Conservation (phyloP, 2,888 invertebrate genomes). For the Melinopterus prodromus region DNA sequence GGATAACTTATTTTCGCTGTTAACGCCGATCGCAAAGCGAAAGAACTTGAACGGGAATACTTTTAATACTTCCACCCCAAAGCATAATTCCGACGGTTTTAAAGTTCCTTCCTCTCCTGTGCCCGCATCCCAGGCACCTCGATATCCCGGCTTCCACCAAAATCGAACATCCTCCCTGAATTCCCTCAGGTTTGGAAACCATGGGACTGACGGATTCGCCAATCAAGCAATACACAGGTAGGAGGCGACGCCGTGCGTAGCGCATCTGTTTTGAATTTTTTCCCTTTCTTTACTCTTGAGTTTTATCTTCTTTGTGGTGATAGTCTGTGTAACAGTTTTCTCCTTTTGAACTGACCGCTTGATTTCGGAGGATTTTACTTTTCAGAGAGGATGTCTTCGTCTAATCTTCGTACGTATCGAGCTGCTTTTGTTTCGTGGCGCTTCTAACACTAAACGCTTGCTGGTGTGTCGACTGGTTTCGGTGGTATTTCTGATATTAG, state of each 20-base stretch:
- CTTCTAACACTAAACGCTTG: not conserved
- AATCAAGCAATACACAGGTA: constrained; percentile 12
- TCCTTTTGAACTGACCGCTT: not conserved
- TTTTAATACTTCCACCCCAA: constrained; percentile 44
- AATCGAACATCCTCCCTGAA: constrained; percentile 54
- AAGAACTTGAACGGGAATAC: constrained; percentile 49
- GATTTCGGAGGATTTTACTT: constrained; percentile 40
- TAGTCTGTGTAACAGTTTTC: not conserved
- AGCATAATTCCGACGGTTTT: constrained; percentile 43
- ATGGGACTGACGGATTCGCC: constrained; percentile 25
- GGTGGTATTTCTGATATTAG: too few species aligned
- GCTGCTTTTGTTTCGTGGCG: constrained; percentile 29
- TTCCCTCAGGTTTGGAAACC: constrained; percentile 51
- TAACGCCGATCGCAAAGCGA: constrained; percentile 67
- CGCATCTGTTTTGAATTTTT: constrained; percentile 11
- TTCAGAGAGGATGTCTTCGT: constrained; percentile 57
- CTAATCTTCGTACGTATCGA: constrained; percentile 52
- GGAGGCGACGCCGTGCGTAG: not conserved
- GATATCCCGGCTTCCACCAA: constrained; percentile 42
- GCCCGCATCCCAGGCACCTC: constrained; percentile 43
- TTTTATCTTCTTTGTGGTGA: constrained; percentile 17
- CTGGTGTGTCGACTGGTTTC: not conserved
- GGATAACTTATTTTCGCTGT: constrained; percentile 64
- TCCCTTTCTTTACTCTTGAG: constrained; percentile 13
- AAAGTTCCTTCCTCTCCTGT: constrained; percentile 51